Percentiles rank a stretch among this genome's conserved stretches.
Evolutionary conservation across 2,888 invertebrate species (phyloP).

Genomic region (Lycaena phlaeas): DNA sequence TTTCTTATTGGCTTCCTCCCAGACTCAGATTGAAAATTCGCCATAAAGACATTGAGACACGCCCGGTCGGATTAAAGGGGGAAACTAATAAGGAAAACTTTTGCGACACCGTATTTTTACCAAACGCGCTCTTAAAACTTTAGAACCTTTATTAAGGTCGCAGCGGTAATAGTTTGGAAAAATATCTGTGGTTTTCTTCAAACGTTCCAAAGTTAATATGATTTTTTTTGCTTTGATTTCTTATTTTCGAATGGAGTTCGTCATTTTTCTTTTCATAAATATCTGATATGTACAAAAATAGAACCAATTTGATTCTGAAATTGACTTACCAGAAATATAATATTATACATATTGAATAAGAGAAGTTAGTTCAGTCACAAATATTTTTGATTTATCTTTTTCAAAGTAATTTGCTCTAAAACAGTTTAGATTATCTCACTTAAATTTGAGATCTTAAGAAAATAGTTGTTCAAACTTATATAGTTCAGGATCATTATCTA

Average conservation of each 20-base stretch:
- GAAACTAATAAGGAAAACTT: conserved; percentile 73
- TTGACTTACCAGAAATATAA: too few relatives aligned
- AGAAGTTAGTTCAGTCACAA: too few relatives aligned
- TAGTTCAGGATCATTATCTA: too few relatives aligned
- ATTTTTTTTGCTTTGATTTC: not conserved
- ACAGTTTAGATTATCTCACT: too few relatives aligned
- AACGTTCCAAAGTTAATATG: conserved; percentile 4
- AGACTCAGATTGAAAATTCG: conserved; percentile 71
- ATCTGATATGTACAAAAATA: too few relatives aligned
- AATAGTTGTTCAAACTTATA: too few relatives aligned
- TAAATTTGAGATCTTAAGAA: too few relatives aligned
- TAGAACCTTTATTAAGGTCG: conserved; percentile 56
- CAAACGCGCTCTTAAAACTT: conserved; percentile 63
- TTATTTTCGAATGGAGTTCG: conserved; percentile 21
- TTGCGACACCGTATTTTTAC: conserved; percentile 71
- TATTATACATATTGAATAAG: too few relatives aligned
- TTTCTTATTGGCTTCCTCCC: conserved; percentile 71
- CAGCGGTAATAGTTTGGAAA: conserved; percentile 50
- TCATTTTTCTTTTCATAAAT: too few relatives aligned
- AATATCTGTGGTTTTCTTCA: conserved; percentile 33
- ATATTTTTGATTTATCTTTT: too few relatives aligned
- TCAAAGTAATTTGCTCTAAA: too few relatives aligned
- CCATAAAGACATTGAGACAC: conserved; percentile 72
- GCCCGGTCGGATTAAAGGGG: conserved; percentile 69
- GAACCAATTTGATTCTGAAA: not conserved